Percentiles rank a stretch among this genome's conserved stretches.
Conservation (phyloP, 2,888 invertebrate genomes). For the Phytoseiulus persimilis region DNA sequence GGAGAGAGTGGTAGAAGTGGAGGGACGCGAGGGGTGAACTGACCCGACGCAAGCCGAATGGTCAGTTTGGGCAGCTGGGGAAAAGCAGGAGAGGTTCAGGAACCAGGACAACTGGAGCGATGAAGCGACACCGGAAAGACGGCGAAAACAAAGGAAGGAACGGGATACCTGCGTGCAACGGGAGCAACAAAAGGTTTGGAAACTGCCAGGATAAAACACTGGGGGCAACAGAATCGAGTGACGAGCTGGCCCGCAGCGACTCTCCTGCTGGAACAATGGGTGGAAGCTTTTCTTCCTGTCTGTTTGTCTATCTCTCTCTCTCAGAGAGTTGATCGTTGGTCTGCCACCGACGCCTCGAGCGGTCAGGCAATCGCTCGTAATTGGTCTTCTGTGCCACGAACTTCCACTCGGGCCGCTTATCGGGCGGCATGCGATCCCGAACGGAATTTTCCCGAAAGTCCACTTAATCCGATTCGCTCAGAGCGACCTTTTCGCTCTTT, state of each 20-base stretch:
- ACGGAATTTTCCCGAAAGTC: not conserved
- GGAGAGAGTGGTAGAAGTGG: no score
- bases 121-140: not conserved
- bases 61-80: no score
- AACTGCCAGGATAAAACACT: conserved; percentile 31
- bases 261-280: not conserved
- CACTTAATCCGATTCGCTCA: not conserved
- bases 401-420: not conserved
- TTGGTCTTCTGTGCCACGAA: not conserved
- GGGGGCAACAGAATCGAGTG: not conserved
- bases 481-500: no score
- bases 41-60: no score
- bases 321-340: not conserved
- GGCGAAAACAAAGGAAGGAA: not conserved
- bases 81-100: not conserved
- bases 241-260: not conserved
- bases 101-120: conserved; percentile 10
- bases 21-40: no score
- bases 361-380: not conserved
- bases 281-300: not conserved
- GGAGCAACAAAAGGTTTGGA: conserved; percentile 20
- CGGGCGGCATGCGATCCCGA: not conserved
- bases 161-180: not conserved
- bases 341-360: not conserved
- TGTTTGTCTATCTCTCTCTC: not conserved